A percentile compares a stretch with the other conserved stretches of the same genome.
Conservation (phyloP, 1,140 invertebrate species). For the Colletes latitarsis region DNA sequence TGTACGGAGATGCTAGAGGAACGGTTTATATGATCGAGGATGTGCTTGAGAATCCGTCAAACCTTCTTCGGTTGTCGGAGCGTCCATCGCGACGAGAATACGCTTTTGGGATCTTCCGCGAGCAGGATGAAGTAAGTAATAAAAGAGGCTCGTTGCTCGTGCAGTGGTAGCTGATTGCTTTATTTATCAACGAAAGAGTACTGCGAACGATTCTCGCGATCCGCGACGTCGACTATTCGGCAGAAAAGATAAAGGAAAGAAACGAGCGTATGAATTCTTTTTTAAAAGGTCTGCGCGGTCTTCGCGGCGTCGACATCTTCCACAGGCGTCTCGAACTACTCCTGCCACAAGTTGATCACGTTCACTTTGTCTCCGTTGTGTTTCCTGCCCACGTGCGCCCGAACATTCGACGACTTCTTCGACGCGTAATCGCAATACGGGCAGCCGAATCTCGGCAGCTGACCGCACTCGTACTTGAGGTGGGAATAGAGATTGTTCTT, state of each 20-base stretch:
- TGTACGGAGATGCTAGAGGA: constrained; percentile 13
- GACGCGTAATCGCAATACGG: constrained; percentile 80
- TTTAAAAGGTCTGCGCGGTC: background rate
- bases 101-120: constrained; percentile 5
- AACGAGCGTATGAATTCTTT: too few species aligned
- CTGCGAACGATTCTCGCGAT: too few species aligned
- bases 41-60: constrained; percentile 17
- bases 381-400: constrained; percentile 75
- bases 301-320: constrained; percentile 5
- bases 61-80: constrained; percentile 42
- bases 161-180: background rate
- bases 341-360: constrained; percentile 45
- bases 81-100: background rate
- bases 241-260: too few species aligned
- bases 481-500: constrained; percentile 84
- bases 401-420: constrained; percentile 79
- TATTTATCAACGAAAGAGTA: constrained; percentile 3
- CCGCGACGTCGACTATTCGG: background rate
- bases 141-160: background rate
- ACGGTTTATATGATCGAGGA: background rate
- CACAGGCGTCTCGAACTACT: background rate
- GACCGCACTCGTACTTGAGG: constrained; percentile 83
- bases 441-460: constrained; percentile 83
- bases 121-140: constrained; percentile 24
- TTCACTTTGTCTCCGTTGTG: constrained; percentile 59